Base-by-base conservation (phyloP, 2,888 invertebrate species). In the Drosophila tanythrix region DNA sequence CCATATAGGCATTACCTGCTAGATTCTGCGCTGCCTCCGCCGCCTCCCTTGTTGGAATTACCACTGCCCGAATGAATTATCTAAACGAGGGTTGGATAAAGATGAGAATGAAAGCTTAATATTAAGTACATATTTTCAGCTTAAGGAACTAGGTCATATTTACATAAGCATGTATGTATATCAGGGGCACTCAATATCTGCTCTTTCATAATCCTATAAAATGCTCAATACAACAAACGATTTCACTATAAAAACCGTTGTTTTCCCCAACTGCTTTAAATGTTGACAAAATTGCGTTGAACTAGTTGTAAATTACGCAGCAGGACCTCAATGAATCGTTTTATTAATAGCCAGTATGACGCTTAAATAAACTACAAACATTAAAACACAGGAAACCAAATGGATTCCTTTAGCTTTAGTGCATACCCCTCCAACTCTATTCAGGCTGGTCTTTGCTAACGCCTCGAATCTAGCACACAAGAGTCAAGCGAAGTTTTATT, bases 51-150 rank as follows among this genome's bases (percentile, higher is more conserved):
- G 75, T 94, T 92, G 76, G 94, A 94, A 94, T 94, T 92, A 7
- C 62, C 68, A 80, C 94, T 94, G 94, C 94, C 92, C 33, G 85
- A 74, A 92, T 95, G 95, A 91, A 95, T 95, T 94, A 95, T 95
- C 95, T 95, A 93, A n/a, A 94, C 63, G 91, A 62, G 65, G 77
- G 72, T 56, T 72, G 77, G n/a, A 70, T 27, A 76, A 68, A 63
- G 55, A 77, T 71, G 53, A 29, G 51, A 61, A 60, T 5, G 35
- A 8, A 53, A 64, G 52, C 25, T 25, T 36, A 27, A 38, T 25
- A 51, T 67, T 61, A 60, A 43, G 70, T 38, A 64, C 35, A 73
- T 51, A 48, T 58, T 21, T 21, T 57, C 13, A 18, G 35, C 29
- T 46, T 35, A 48, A 36, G 51, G 10, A 77, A 48, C 46, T 77